These are phyloP conservation scores for Hanleya hanleyi DNA, from an alignment of 2,888 invertebrate genomes.

Conservation along the genomic window DNA sequence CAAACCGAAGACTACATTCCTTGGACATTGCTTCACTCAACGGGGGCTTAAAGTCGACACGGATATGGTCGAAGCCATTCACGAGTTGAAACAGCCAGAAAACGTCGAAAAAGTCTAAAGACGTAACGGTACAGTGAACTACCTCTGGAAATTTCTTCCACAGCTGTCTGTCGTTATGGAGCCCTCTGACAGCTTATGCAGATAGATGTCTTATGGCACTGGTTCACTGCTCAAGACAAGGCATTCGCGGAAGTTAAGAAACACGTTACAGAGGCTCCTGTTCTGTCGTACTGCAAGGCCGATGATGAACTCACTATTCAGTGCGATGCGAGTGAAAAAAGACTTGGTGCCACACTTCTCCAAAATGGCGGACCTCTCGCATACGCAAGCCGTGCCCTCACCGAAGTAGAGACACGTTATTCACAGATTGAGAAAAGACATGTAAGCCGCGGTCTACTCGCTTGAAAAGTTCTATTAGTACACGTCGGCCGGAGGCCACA, in stretches of 20 bases:
- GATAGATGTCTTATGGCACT: not conserved
- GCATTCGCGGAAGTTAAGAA: constrained; percentile 40
- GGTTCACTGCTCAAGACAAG: constrained; percentile 24
- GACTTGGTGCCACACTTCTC: not conserved
- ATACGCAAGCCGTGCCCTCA: not conserved
- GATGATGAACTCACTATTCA: constrained; percentile 21
- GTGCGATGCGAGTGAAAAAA: constrained; percentile 39
- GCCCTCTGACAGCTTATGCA: not conserved
- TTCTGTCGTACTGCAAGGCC: constrained; percentile 35
- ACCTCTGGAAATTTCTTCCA: not conserved
- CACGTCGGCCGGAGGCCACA: not conserved
- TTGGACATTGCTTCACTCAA: too few relatives aligned
- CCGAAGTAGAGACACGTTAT: not conserved
- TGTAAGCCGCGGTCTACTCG: not conserved
- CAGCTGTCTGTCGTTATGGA: constrained; percentile 1
- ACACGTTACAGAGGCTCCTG: constrained; percentile 30
- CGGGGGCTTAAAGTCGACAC: too few relatives aligned
- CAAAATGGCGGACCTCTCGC: not conserved
- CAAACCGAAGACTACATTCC: too few relatives aligned
- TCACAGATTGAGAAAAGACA: not conserved
- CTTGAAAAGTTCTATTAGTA: not conserved
- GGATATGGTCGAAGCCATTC: too few relatives aligned
- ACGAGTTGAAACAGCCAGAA: too few relatives aligned
- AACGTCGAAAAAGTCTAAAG: not conserved
- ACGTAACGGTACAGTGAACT: not conserved